Evolutionary conservation across 2,888 invertebrate species (phyloP), one percentile per base, ranked within the genome.

Genomic region (Rhimphoctona megacephalus): DNA sequence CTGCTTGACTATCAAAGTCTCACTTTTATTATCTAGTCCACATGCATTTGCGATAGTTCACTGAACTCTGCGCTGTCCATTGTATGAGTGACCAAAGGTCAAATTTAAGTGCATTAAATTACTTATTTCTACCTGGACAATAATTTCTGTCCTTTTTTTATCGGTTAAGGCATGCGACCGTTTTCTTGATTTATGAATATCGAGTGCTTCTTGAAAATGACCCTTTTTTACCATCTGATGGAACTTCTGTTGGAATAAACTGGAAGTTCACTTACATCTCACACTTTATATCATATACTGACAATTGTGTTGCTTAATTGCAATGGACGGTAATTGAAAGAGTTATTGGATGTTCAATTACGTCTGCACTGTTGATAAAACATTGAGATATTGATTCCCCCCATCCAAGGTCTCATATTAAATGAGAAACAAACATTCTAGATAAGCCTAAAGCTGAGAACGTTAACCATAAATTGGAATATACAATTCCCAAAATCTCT

Each of bases 181-280:
- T 8, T 46, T 14, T 61, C 61, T 61, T 7, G 30, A 14, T 61
- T 30, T 19, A 30, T 30, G 17, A 61, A 17, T 61, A 14, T 25
- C 30, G 17, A 17, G 5, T 17, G n/a, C 17, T 36, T 25, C 22
- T 67, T 11, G 33, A 54, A 61, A 25, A 57, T 61, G 3, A 52
- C 22, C 22, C 78, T 67, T 78, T 78, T 67, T 78, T 78, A 78
- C 67, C 78, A 39, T 67, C 52, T 54, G 78, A 52, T 67, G 67
- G 52, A 78, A 49, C n/a, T 36, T 78, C 30, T 49, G 54, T 57
- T 11, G n/a, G 30, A 73, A 14, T n/a, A 8, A 36, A 73, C 52
- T 19, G 8, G 17, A 72, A n/a, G 25, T 33, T 49, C 25, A 3
- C 9, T 33, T 33, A 17, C 52, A 33, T n/a, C 19, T 52, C 19